Evolutionary conservation across 2,888 invertebrate genomes (phyloP), one percentile per base, ranked within the genome.

Genomic region (Monochamus alternatus): DNA sequence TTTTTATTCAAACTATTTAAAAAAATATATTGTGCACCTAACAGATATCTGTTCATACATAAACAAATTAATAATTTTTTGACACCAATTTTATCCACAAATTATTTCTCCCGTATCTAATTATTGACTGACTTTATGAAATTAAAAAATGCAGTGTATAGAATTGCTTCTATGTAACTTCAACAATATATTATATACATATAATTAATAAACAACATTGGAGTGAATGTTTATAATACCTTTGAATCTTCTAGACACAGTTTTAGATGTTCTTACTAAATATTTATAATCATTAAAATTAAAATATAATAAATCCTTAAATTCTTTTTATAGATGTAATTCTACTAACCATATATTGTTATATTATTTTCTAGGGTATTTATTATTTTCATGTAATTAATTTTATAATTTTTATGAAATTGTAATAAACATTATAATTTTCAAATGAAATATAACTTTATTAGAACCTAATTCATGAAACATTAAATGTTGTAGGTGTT

Each of bases 351-450:
- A 72, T 52, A 71, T 38, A 22, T 62, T 70, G 73, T 58, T 78
- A 75, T 70, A 58, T 65, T 75, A 74, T 74, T 75, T 77, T 10
- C 58, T 77, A 77, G 67, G 75, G 43, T 78, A 71, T 74, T 75
- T 76, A 72, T 73, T 72, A 75, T 73, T 76, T 68, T 78, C 73
- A 14, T 55, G 70, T 76, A 78, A 75, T 71, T 78, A 22, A 22
- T 22, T 22, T 22, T 22, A 22, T 73, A 65, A 75, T 64, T 68
- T 78, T 77, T 72, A 60, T 69, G 73, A 75, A 70, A 65, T 70
- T 65, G 77, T 75, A 47, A 69, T 75, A 69, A 77, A 77, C 77
- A 75, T 73, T 73, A 30, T 66, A 62, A 44, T 44, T 63, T 66
- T 65, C 30, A 44, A 75, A 60, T 65, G 70, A 55, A 55, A n/a